Base-by-base conservation (phyloP, 2,888 invertebrate genomes). In the Epistrophella euchroma region DNA sequence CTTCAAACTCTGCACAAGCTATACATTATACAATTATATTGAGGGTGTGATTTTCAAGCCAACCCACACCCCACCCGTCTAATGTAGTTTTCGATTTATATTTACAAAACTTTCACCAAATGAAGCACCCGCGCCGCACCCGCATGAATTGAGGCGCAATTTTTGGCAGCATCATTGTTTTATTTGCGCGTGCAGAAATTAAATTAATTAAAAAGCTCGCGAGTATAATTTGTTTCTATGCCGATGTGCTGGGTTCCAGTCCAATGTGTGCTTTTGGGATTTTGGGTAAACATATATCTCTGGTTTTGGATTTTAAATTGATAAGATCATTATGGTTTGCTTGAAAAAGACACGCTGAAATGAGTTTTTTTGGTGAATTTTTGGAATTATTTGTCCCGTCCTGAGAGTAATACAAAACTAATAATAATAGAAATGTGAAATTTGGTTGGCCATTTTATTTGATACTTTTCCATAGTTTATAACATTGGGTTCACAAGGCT, bases 171-270 rank as follows among this genome's bases (percentile, higher is more conserved):
- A 55, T 37, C 64, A 62, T 78, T 75, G 71, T 79, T 79, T 71
- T 66, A 75, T 60, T 80, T 80, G 52, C 50, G 32, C 52, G 35
- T 66, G 25, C 25, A 55, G 47, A 74, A 62, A 77, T 85, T 75
- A 72, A 80, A 80, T 85, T 85, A 80, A 85, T 85, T 85, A 85
- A 85, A 76, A 80, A 76, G 28, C 50, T 47, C 47, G 40, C 47
- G 40, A 60, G 43, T 43, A 62, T 72, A 85, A 80, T 62, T 72
- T 85, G 72, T 72, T 76, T 75, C 68, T 3, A 25, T 52, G 4
- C 6, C 22, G 2, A 25, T 52, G 5, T 19, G n/a, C 43, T 15
- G 17, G 17, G 47, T 19, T 19, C 19, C 19, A 19, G 11, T 19
- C 19, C 19, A 19, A n/a, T 45, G 70, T 55, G 64, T 37, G 37